Base-by-base conservation (phyloP, 2,888 invertebrate species). In the Lathronympha strigana region DNA sequence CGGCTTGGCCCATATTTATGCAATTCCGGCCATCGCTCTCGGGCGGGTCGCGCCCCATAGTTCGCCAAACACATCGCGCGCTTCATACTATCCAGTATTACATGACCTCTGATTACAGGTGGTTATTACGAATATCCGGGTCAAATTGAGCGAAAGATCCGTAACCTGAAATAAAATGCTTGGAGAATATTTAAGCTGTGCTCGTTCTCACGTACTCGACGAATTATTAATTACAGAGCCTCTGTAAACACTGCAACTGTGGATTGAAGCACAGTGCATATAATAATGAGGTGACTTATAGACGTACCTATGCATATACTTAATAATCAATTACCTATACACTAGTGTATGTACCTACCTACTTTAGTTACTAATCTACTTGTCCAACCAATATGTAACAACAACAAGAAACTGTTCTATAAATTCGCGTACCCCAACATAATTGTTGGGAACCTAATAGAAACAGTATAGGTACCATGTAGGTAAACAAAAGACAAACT, bases 1-100 rank as follows among this genome's bases (percentile, higher is more conserved):
- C 70, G 58, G 61, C 68, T 67, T 73, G 74, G 72, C 76, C 75
- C 70, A 76, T 76, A 67, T 77, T 72, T 67, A 72, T 73, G 73
- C 75, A 73, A 73, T 71, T 74, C 71, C 70, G 72, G 70, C 50
- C 69, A 67, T 67, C 68, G 67, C 67, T 64, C 67, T 66, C 63
- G 54, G 38, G 33, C 53, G 51, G 51, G 47, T 43, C 58, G 51
- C 63, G 51, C 47, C 17, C 9, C n/a, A 47, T n/a, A 1, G 47
- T 23, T n/a, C 45, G 45, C 13, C n/a, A 8, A 21, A 19, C 19
- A 23, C n/a, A n/a, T 47, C 6, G 47, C n/a, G n/a, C n/a, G n/a
- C 47, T 23, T 25, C 6, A 23, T n/a, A 9, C 23, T 13, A 4
- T 21, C 50, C 19, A 19, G 23, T 23, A 36, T 21, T n/a, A 21